Conservation (phyloP, 2,888 invertebrate species). For the Oscheius myriophilus region DNA sequence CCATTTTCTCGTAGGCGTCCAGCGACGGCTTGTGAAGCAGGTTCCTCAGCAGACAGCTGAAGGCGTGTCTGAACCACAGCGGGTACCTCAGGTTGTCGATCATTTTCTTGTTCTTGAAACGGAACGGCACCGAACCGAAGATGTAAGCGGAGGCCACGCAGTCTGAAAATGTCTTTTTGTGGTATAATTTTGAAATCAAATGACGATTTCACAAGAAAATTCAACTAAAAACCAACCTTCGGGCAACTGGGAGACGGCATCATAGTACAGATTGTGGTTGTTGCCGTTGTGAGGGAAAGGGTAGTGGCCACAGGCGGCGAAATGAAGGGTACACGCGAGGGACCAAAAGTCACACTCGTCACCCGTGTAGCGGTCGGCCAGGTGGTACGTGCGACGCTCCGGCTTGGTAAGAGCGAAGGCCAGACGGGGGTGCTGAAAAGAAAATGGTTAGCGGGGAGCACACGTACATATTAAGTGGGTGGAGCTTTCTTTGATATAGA, state of each 20-base stretch:
- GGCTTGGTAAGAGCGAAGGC: conserved; percentile 31
- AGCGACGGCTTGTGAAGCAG: conserved; percentile 44
- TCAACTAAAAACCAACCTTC: background rate
- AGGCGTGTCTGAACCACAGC: conserved; percentile 35
- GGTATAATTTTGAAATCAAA: background rate
- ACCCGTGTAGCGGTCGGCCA: conserved; percentile 31
- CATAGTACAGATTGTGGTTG: conserved; percentile 3
- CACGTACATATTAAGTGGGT: background rate
- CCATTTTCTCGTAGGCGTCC: conserved; percentile 31
- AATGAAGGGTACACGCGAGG: conserved; percentile 45
- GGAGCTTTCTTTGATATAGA: too few relatives aligned
- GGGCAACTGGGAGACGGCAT: background rate
- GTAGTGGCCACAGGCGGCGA: conserved; percentile 38
- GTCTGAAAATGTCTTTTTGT: background rate
- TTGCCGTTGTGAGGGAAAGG: conserved; percentile 30
- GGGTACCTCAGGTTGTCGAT: conserved; percentile 18
- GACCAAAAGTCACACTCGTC: conserved; percentile 48
- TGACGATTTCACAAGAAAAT: too few relatives aligned
- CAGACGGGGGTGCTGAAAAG: conserved; percentile 38
- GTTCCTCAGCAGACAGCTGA: conserved; percentile 34
- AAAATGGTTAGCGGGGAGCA: background rate
- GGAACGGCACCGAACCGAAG: conserved; percentile 26
- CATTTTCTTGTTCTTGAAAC: background rate
- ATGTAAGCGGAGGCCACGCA: background rate
- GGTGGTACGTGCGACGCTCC: conserved; percentile 31